These are phyloP conservation scores for Plecturocebus donacophilus DNA, from an alignment of 2,113 vertebrate genomes.

Conservation along the genomic window DNA sequence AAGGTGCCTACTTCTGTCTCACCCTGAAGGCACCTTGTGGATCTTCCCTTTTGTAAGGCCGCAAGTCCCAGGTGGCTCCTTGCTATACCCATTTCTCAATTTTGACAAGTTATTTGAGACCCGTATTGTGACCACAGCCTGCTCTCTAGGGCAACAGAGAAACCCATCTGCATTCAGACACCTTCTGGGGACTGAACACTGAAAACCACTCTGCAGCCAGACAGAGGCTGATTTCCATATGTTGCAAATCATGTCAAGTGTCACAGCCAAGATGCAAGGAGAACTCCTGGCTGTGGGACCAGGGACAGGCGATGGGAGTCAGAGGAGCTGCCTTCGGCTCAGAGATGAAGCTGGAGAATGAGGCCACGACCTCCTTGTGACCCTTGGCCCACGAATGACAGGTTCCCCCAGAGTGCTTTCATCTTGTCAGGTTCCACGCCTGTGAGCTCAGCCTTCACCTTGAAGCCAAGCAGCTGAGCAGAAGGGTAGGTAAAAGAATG, in stretches of 20 bases:
- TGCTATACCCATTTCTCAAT: background rate
- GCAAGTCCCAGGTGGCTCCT: background rate
- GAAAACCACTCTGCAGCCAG: slow-evolving; percentile 10
- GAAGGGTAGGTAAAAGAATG: background rate
- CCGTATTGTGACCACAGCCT: background rate
- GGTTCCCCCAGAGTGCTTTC: background rate
- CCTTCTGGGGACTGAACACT: slow-evolving; percentile 50
- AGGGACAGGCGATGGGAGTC: background rate
- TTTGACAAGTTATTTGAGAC: slow-evolving; percentile 70
- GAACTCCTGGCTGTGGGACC: background rate
- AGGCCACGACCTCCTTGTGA: background rate
- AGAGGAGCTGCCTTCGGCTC: slow-evolving; percentile 3
- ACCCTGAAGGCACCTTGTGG: background rate
- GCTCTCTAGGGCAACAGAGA: slow-evolving; percentile 11
- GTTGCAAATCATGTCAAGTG: slow-evolving; percentile 58
- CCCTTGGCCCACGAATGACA: slow-evolving; percentile 11
- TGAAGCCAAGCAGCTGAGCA: background rate
- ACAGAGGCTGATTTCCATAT: slow-evolving; percentile 65
- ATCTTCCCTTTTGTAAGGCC: background rate
- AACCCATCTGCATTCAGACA: slow-evolving; percentile 29
- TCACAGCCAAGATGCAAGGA: background rate
- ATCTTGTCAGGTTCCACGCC: background rate
- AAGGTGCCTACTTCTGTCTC: background rate
- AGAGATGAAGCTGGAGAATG: background rate
- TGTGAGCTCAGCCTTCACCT: background rate